These are phyloP conservation scores for Drosophila fuyamai DNA, from an alignment of 1,140 invertebrate species.

Conservation along the genomic window DNA sequence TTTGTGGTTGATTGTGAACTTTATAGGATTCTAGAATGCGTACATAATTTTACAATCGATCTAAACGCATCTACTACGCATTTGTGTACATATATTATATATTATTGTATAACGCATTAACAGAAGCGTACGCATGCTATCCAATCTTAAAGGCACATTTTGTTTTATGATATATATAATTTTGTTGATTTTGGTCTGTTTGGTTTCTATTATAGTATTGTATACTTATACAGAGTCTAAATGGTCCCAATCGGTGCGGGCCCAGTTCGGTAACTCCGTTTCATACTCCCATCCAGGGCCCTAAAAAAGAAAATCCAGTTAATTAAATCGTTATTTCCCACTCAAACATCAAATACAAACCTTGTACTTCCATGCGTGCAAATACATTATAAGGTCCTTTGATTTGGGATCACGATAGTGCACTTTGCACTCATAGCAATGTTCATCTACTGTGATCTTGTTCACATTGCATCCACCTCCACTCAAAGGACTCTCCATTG, in stretches of 20 bases:
- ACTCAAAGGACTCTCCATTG: constrained; percentile 6
- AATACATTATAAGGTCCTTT: constrained; percentile 96
- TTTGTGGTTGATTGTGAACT: constrained; percentile 46
- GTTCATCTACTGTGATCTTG: constrained; percentile 91
- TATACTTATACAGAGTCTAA: constrained; percentile 48
- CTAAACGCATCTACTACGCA: constrained; percentile 16
- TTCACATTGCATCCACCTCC: constrained; percentile 85
- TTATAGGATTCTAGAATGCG: constrained; percentile 24
- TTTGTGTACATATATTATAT: constrained; percentile 35
- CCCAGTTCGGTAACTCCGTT: constrained; percentile 95
- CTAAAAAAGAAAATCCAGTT: constrained; percentile 84
- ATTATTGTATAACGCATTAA: constrained; percentile 27
- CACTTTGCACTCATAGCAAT: constrained; percentile 97
- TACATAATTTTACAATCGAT: background rate
- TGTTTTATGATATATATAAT: constrained; percentile 51
- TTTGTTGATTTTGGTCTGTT: constrained; percentile 46
- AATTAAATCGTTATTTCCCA: background rate
- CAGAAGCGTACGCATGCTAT: constrained; percentile 39
- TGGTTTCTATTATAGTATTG: constrained; percentile 24
- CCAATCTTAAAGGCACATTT: constrained; percentile 58
- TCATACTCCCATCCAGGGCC: constrained; percentile 96
- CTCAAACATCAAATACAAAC: constrained; percentile 76
- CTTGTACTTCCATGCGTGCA: constrained; percentile 97
- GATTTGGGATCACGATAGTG: constrained; percentile 95
- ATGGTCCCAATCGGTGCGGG: constrained; percentile 91